Conservation (phyloP, 2,888 invertebrate genomes). For the Cheiracanthium punctorium region DNA sequence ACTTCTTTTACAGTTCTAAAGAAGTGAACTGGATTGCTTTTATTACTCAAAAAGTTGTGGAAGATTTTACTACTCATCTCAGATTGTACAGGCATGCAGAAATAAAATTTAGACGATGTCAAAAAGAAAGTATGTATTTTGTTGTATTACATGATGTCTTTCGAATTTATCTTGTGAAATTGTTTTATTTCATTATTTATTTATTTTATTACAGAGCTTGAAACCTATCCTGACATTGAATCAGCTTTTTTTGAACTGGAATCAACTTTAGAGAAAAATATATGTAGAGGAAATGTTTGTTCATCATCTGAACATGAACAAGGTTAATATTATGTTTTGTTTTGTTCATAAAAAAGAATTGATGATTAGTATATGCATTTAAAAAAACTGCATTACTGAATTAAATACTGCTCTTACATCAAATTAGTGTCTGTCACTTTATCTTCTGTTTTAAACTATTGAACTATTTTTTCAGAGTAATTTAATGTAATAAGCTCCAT, state of each 20-base stretch:
- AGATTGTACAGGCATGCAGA: constrained; percentile 88
- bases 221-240: constrained; percentile 78
- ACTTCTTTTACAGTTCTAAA: constrained; percentile 79
- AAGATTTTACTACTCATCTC: constrained; percentile 92
- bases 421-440: too few relatives aligned
- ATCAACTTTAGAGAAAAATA: constrained; percentile 87
- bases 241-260: constrained; percentile 93
- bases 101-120: constrained; percentile 23
- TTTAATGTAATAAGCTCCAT: too few relatives aligned
- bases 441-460: too few relatives aligned
- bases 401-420: too few relatives aligned
- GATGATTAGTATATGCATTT: too few relatives aligned
- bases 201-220: constrained; percentile 40
- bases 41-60: constrained; percentile 89
- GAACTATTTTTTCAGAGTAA: too few relatives aligned
- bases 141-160: not conserved
- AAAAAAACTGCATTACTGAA: too few relatives aligned
- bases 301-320: constrained; percentile 80
- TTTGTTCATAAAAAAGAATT: too few relatives aligned
- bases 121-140: constrained; percentile 47
- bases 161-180: not conserved
- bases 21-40: constrained; percentile 93
- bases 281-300: constrained; percentile 88
- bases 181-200: not conserved
- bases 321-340: constrained; percentile 75